Conservation (phyloP, 2,888 invertebrate genomes). For the Heliconius ethilla region DNA sequence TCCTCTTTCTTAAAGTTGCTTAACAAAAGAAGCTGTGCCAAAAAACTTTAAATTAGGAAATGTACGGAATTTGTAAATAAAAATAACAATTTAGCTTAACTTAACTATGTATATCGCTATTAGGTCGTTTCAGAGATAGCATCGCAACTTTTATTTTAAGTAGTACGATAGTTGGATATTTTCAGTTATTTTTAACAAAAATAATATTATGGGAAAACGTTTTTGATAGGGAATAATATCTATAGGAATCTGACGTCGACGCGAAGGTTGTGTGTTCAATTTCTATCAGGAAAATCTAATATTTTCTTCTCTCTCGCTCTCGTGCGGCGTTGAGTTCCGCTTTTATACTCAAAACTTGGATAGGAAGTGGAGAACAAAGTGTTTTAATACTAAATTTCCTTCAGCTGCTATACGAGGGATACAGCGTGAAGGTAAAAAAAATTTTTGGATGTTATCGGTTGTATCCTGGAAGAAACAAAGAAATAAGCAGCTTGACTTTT, state of each 20-base stretch:
- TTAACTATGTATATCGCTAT: constrained; percentile 27
- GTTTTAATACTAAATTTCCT: too few species aligned
- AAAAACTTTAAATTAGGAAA: background rate
- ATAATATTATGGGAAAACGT: background rate
- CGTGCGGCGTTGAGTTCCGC: too few species aligned
- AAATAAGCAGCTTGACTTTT: too few species aligned
- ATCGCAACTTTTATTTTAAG: constrained; percentile 31
- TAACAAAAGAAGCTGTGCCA: background rate
- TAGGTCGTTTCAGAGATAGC: constrained; percentile 31
- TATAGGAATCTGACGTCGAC: background rate
- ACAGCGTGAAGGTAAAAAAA: too few species aligned
- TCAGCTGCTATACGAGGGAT: too few species aligned
- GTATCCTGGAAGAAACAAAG: too few species aligned
- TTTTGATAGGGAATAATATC: background rate
- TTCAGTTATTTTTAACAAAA: constrained; percentile 25
- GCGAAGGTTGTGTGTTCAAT: too few species aligned
- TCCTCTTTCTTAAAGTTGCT: background rate
- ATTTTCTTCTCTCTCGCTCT: too few species aligned
- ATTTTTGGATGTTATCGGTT: too few species aligned
- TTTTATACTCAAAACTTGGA: too few species aligned
- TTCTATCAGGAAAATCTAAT: too few species aligned
- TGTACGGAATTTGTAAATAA: constrained; percentile 12
- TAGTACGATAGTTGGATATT: constrained; percentile 24
- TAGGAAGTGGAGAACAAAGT: too few species aligned
- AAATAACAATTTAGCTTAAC: constrained; percentile 20